Conservation (phyloP, 1,140 invertebrate genomes). For the Himalopsyche phryganea region DNA sequence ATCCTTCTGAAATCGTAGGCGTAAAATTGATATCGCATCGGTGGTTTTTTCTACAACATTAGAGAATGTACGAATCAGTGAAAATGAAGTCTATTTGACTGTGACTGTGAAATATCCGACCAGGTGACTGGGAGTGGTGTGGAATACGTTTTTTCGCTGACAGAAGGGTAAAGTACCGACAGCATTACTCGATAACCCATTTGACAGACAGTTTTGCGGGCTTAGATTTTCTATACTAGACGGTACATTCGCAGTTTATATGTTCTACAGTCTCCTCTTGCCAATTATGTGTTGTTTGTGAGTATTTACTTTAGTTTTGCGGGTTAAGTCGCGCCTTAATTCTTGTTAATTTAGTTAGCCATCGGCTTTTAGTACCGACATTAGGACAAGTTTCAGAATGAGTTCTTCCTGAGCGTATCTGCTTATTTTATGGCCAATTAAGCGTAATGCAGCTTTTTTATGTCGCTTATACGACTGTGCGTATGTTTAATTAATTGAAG, state of each 20-base stretch:
- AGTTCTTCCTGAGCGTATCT: conserved; percentile 1
- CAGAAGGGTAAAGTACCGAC: conserved; percentile 48
- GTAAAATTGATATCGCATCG: conserved; percentile 45
- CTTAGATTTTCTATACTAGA: conserved; percentile 15
- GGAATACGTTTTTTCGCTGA: conserved; percentile 46
- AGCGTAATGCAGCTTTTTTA: not conserved
- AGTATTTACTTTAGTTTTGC: conserved; percentile 3
- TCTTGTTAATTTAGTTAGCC: conserved; percentile 12
- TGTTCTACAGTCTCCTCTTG: no score
- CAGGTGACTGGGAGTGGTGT: conserved; percentile 46
- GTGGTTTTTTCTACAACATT: conserved; percentile 46
- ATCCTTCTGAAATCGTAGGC: conserved; percentile 43
- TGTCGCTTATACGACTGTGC: not conserved
- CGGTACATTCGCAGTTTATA: no score
- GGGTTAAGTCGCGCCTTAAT: conserved; percentile 6
- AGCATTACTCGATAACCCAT: conserved; percentile 10
- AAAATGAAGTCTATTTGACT: conserved; percentile 50
- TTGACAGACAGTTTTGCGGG: conserved; percentile 35
- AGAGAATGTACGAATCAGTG: conserved; percentile 53
- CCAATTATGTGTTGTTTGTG: conserved; percentile 1
- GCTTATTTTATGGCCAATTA: not conserved
- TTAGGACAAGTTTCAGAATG: conserved; percentile 4
- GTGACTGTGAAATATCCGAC: conserved; percentile 45
- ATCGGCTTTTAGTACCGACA: conserved; percentile 10
- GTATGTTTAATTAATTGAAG: not conserved